Base-by-base conservation (phyloP, 1,140 invertebrate genomes). In the Lepidostoma basale region DNA sequence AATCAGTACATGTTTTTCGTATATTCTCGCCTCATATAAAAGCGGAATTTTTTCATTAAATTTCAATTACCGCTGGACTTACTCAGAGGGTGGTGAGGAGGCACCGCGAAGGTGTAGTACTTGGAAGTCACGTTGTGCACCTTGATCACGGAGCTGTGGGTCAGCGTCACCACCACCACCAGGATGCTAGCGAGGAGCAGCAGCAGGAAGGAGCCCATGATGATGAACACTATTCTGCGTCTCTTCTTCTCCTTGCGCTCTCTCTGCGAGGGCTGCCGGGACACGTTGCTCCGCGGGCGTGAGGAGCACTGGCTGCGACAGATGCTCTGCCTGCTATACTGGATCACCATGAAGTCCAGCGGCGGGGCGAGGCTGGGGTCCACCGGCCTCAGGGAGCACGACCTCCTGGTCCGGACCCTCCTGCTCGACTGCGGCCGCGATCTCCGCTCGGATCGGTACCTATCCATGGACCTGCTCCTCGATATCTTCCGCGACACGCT, bases 141-240 rank as follows among this genome's bases (percentile, higher is more conserved):
- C 76, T 82, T 84, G 54, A 84, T 78, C 72, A 85, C 82, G 44
- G 80, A 86, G 74, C 85, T 84, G 77, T 90, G 89, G 8, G 89
- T 90, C 70, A 91, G 82, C 30, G 89, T 90, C 71, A 91, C 83
- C 72, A 90, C 85, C 74, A 91, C 88, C 68, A 88, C 88, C 40
- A 90, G 85, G 23, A 90, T 83, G 56, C 88, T 87, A 28, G 88
- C 86, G 67, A 86, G 82, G 40, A 88, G 84, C 69, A 91, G 79
- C 74, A 88, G 88, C 74, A 90, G 77, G 78, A 90, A 89, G 14
- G 87, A 89, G 3, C 84, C 87, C 40, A 89, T 81, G 16, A 90
- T 84, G 62, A 88, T 85, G 71, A 85, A 85, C 28, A 89, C 87
- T 72, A 88, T 86, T 62, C 85, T 84, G 36, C 85, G 85, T 54